A percentile compares a stretch with the other conserved stretches of the same genome.
Conservation (phyloP, 2,888 invertebrate genomes). For the Epinotia brunnichana region DNA sequence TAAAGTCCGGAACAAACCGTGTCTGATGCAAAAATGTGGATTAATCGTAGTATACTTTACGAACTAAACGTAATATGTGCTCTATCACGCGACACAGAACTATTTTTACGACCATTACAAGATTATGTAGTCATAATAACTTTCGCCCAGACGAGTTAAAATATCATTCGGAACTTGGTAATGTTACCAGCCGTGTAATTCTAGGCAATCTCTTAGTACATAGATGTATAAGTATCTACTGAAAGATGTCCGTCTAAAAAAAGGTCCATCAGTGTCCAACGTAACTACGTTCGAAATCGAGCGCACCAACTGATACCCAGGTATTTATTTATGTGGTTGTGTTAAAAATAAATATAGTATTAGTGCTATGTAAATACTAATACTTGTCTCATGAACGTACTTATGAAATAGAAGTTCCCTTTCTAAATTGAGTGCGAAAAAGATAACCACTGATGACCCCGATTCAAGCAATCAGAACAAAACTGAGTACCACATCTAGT, state of each 20-base stretch:
- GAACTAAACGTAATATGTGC: constrained; percentile 9
- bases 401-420: too few species aligned
- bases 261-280: background rate
- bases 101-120: constrained; percentile 22
- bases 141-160: constrained; percentile 39
- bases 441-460: background rate
- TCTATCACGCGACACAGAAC: constrained; percentile 26
- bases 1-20: background rate
- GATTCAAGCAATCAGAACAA: background rate
- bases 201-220: constrained; percentile 23
- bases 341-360: background rate
- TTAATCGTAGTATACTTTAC: background rate
- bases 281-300: background rate
- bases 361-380: too few species aligned
- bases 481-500: constrained; percentile 20
- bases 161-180: constrained; percentile 36
- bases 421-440: background rate
- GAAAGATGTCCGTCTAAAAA: background rate
- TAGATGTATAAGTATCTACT: background rate
- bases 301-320: too few species aligned
- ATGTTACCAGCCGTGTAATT: constrained; percentile 36
- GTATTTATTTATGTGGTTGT: background rate
- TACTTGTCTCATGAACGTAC: too few species aligned
- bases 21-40: background rate
- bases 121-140: constrained; percentile 31